Evolutionary conservation across 2,797 vertebrate genomes (phyloP), one percentile per base, ranked within the genome.

Genomic region (Chromobotia macracanthus): DNA sequence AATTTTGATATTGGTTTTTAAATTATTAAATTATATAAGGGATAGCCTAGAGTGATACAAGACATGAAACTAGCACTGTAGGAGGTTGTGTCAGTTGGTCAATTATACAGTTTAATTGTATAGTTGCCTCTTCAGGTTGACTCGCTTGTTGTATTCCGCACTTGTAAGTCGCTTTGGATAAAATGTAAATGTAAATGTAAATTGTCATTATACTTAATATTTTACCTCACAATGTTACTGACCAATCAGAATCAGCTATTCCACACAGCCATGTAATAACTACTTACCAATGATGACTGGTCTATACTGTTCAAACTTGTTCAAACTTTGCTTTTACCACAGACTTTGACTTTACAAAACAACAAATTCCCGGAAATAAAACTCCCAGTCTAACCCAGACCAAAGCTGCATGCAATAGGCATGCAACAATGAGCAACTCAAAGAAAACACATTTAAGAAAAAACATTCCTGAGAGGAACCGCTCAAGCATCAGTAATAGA

Each of bases 391-490:
- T 51, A 41, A 53, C 48, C 15, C 65, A 68, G 60, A 58, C 25
- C 63, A 56, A 77, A 69, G 44, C 55, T 63, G 31, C 58, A 71
- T 70, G 76, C 55, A 70, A 38, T 38, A 70, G 51, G 25, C 76
- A 78, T 78, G 67, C 76, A 53, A 60, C 13, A 69, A 61, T n/a
- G 11, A 70, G 75, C 55, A 77, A 76, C 63, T 66, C 11, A 67
- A 67, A 56, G 6, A 19, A 10, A 71, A 38, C 13, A 3, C 6
- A 65, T 46, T 51, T 16, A 21, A 28, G 5, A 31, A 53, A 66
- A 66, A 66, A 55, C 48, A 67, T 76, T 76, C 50, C 63, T 11
- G 41, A 65, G 46, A 65, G 46, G 46, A 35, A 68, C 66, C 1
- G 4, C 23, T 58, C 82, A 75, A 65, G 56, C 38, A 70, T 53